Evolutionary conservation across 2,113 vertebrate species (phyloP).

Genomic region (Morone saxatilis): DNA sequence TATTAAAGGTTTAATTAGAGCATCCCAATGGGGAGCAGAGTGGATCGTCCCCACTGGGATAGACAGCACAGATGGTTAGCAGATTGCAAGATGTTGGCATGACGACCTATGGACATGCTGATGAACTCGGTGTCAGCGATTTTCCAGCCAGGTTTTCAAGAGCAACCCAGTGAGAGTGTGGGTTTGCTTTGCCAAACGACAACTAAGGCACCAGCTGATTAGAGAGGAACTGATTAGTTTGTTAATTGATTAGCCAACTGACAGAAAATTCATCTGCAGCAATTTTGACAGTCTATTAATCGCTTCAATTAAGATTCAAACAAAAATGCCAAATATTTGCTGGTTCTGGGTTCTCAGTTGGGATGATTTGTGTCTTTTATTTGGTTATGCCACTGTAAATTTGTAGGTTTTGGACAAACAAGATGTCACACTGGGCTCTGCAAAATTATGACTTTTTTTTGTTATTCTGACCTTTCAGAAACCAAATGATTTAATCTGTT

Average conservation of each 20-base stretch:
- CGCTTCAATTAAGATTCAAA: background rate
- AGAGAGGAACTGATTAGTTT: conserved; percentile 23
- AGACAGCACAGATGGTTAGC: conserved; percentile 72
- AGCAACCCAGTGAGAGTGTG: conserved; percentile 16
- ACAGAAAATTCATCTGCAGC: background rate
- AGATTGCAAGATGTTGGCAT: conserved; percentile 66
- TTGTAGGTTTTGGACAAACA: background rate
- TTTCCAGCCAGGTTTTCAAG: conserved; percentile 53
- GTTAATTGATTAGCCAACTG: background rate
- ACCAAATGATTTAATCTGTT: background rate
- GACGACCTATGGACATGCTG: conserved; percentile 49
- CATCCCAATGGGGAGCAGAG: conserved; percentile 51
- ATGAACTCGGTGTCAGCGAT: conserved; percentile 59
- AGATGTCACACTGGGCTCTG: background rate
- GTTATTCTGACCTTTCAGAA: background rate
- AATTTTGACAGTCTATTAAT: background rate
- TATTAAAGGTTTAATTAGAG: conserved; percentile 78
- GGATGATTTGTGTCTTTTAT: background rate
- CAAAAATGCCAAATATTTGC: no score
- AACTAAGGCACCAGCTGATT: conserved; percentile 32
- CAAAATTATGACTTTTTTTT: no score
- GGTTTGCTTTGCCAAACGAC: conserved; percentile 42
- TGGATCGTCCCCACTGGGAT: conserved; percentile 40
- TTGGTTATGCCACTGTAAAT: background rate
- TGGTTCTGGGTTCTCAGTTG: background rate